Percentiles rank a stretch among this genome's conserved stretches.
phyloP scores from a whole-genome alignment of 1,140 invertebrate species.

The Oedothorax gibbosus region DNA sequence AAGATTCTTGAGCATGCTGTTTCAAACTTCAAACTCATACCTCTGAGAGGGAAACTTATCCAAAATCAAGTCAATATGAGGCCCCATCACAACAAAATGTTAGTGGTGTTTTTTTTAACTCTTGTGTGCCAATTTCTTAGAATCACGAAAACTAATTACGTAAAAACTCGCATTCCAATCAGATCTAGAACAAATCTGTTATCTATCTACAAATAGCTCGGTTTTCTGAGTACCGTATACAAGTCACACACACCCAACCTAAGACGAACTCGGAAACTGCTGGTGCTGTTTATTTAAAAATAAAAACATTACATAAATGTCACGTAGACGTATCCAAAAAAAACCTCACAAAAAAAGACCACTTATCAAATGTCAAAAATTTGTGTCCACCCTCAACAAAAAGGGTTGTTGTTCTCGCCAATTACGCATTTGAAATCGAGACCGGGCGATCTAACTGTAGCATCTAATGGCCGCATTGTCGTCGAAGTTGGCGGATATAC shows the following conservation, averaged over 20 bases:
- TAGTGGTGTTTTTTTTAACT: neutral
- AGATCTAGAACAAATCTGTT: too few relatives aligned
- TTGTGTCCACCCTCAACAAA: neutral
- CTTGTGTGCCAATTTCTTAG: neutral
- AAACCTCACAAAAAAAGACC: constrained; percentile 2
- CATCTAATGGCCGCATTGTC: neutral
- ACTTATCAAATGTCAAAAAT: constrained; percentile 1
- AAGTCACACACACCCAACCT: neutral
- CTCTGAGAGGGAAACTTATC: constrained; percentile 40
- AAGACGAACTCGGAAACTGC: constrained; percentile 12
- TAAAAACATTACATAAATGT: constrained; percentile 6
- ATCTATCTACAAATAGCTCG: too few relatives aligned
- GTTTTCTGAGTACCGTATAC: neutral
- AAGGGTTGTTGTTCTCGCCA: constrained; percentile 24
- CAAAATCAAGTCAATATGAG: constrained; percentile 6
- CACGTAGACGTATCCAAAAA: constrained; percentile 11
- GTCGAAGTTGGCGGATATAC: constrained; percentile 6
- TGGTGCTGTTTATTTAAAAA: neutral
- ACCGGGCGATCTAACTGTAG: neutral
- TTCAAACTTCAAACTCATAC: constrained; percentile 21
- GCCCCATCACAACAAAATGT: constrained; percentile 14
- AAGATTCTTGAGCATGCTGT: too few relatives aligned
- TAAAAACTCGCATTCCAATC: neutral
- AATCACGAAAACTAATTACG: neutral
- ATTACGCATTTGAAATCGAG: constrained; percentile 29